A percentile compares a stretch with the other conserved stretches of the same genome.
phyloP scores from a whole-genome alignment of 2,113 vertebrate species.

The Acrocephalus arundinaceus region DNA sequence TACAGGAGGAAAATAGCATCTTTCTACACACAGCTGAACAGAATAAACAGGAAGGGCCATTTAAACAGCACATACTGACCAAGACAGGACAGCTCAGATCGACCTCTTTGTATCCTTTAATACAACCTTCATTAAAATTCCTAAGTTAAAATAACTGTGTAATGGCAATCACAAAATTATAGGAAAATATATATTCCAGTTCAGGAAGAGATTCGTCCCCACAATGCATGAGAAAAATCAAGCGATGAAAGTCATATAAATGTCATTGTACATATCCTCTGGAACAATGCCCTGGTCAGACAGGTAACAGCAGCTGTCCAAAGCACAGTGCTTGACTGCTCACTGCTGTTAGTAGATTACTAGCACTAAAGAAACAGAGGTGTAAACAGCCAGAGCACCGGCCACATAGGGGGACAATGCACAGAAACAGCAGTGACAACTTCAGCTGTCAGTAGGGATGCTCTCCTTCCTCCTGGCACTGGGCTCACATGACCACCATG shows the following conservation, averaged over 20 bases:
- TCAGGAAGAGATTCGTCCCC: not conserved
- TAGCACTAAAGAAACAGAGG: not conserved
- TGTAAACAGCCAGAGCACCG: not conserved
- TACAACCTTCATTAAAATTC: not conserved
- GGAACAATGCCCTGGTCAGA: not conserved
- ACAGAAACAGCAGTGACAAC: not conserved
- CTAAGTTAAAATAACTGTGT: not conserved
- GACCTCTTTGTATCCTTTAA: not conserved
- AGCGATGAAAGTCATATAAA: not conserved
- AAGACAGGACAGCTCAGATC: not conserved
- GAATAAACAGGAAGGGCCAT: not conserved
- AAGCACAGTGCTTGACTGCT: not conserved
- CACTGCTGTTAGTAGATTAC: not conserved
- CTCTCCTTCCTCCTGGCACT: not conserved
- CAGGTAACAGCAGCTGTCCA: not conserved
- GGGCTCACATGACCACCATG: slow-evolving; percentile 80
- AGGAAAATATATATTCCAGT: not conserved
- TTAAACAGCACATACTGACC: not conserved
- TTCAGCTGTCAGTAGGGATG: not conserved
- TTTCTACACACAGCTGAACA: not conserved
- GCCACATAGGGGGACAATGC: rapidly evolving
- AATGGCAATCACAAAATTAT: not conserved
- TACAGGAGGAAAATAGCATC: not conserved
- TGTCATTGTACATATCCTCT: not conserved
- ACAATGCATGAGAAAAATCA: not conserved